Evolutionary conservation across 2,797 vertebrate species (phyloP).

Genomic region (Etheostoma perlongum): DNA sequence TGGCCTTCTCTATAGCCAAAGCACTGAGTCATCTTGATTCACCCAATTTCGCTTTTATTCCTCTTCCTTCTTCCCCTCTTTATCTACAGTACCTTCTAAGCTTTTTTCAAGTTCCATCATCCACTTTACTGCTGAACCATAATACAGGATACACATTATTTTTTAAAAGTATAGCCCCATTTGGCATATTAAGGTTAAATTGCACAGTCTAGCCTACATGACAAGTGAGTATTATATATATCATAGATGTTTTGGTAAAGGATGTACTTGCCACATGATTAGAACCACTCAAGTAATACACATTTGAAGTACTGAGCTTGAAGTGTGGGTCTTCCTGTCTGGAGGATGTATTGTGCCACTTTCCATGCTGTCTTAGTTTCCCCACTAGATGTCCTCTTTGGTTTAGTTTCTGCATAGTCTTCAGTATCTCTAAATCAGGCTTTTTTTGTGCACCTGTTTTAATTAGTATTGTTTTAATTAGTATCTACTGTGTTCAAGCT

Average conservation of each 20-base stretch:
- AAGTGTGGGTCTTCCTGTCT: not conserved
- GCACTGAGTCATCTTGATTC: too few relatives aligned
- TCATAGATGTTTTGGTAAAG: not conserved
- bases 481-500: not conserved
- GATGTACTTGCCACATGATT: slow-evolving; percentile 3
- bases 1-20: too few relatives aligned
- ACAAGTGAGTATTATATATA: not conserved
- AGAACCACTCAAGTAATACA: not conserved
- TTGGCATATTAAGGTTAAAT: not conserved
- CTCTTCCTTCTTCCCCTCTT: too few relatives aligned
- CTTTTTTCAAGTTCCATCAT: too few relatives aligned
- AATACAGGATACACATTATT: not conserved
- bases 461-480: not conserved
- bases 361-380: slow-evolving; percentile 5
- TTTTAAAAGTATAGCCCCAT: not conserved
- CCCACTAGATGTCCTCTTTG: slow-evolving; percentile 58
- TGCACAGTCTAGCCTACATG: not conserved
- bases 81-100: too few relatives aligned
- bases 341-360: not conserved
- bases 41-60: too few relatives aligned
- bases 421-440: not conserved
- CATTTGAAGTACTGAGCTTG: not conserved
- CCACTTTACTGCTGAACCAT: not conserved
- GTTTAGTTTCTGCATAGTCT: not conserved
- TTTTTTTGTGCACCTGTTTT: not conserved